Base-by-base conservation (phyloP, 2,888 invertebrate genomes). In the Eulithis prunata region DNA sequence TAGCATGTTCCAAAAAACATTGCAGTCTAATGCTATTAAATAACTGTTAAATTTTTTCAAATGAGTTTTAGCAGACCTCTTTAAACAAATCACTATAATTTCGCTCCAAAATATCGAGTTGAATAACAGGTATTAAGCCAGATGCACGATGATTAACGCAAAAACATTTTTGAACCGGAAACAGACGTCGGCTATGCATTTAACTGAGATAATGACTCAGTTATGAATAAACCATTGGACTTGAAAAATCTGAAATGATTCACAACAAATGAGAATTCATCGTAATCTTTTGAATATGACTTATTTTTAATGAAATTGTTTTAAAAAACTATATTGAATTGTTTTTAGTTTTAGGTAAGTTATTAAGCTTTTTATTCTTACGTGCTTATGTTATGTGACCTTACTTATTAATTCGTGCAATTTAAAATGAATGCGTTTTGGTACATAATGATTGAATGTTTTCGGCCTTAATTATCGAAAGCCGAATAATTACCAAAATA, bases 161-260 rank as follows among this genome's bases (percentile, higher is more conserved):
- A 49, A 55, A 64, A 58, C 45, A 54, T 45, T 57, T 64, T 41
- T 55, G 28, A 12, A 55, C 67, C 65, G 69, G 69, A 69, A 71
- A 66, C 62, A 62, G 67, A 57, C 61, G 57, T 62, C 59, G 43
- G 43, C 43, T 56, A 61, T 66, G 52, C 62, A 58, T 67, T 64
- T 60, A 55, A 65, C 57, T 62, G 67, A 71, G 54, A 64, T 64
- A 70, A 54, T 67, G 63, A 64, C 57, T 67, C 65, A 68, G 64
- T 43, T 59, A 72, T 64, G 68, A 66, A 63, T 62, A 63, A 65
- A 57, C n/a, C 64, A 57, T 60, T 52, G 49, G 46, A 21, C 60
- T 64, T 62, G 61, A 60, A 66, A 68, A 64, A 61, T 59, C 52
- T 46, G 60, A 59, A 63, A 56, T 72, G 71, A 72, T 64, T 71